These are phyloP conservation scores for Neopelma chrysocephalum DNA, from an alignment of 2,797 vertebrate genomes.

Conservation along the genomic window DNA sequence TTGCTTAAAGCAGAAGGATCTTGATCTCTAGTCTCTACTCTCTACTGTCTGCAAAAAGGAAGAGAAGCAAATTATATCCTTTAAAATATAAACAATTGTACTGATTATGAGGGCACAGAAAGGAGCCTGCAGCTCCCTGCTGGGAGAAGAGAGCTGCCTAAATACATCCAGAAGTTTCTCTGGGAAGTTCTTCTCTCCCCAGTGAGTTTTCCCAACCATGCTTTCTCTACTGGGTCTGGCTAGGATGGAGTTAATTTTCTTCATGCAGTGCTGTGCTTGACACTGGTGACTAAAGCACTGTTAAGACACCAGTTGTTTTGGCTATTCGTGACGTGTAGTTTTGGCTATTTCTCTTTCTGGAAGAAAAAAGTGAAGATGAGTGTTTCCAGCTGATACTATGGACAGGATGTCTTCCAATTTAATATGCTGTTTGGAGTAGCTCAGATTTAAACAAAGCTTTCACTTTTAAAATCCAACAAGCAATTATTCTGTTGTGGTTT, in stretches of 20 bases:
- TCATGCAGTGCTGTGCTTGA: not conserved
- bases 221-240: not conserved
- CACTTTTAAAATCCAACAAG: slow-evolving; percentile 7
- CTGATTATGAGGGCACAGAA: not conserved
- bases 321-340: not conserved
- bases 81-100: not conserved
- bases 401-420: not conserved
- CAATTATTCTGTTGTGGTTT: not conserved
- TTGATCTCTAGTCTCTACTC: not conserved
- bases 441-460: slow-evolving; percentile 4
- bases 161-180: not conserved
- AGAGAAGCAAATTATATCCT: not conserved
- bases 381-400: not conserved
- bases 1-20: not conserved
- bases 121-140: not conserved
- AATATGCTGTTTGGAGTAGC: not conserved
- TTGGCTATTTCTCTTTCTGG: not conserved
- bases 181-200: not conserved
- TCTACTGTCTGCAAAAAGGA: not conserved
- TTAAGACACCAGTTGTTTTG: not conserved
- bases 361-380: not conserved
- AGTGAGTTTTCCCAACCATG: not conserved
- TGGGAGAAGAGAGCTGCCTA: not conserved
- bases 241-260: not conserved
- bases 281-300: not conserved